Evolutionary conservation across 2,888 invertebrate genomes (phyloP).

Genomic region (Leucophora obtusa): DNA sequence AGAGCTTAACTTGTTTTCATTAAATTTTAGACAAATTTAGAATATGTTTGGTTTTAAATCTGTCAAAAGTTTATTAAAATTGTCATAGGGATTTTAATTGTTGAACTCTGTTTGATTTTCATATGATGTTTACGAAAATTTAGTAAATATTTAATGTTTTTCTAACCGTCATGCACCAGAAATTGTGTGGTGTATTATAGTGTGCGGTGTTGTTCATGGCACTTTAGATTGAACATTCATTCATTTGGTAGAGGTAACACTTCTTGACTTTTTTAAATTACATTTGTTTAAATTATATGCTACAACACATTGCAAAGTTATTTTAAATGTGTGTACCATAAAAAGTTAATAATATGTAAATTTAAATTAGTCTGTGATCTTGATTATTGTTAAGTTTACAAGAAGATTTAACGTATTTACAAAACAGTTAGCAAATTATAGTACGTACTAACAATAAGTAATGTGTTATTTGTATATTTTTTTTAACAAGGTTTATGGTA

Average conservation of each 20-base stretch:
- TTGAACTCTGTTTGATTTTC: no score
- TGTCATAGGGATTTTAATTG: not conserved
- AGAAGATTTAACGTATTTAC: not conserved
- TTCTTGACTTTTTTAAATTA: not conserved
- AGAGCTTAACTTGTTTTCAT: not conserved
- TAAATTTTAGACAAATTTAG: not conserved
- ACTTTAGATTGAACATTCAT: not conserved
- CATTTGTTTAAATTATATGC: not conserved
- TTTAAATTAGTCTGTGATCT: not conserved
- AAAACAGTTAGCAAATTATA: not conserved
- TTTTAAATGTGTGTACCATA: not conserved
- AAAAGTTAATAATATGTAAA: conserved; percentile 11
- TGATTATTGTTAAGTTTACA: not conserved
- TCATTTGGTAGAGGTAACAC: not conserved
- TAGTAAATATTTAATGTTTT: not conserved
- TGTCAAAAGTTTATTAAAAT: not conserved
- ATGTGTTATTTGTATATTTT: not conserved
- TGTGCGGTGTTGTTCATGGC: not conserved
- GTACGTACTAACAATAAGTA: no score
- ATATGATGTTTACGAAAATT: not conserved
- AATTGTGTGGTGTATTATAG: not conserved
- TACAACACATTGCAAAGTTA: not conserved
- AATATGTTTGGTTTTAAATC: not conserved
- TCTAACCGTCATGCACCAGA: not conserved
- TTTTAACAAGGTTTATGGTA: not conserved